These are phyloP conservation scores for Cacatua alba DNA, from an alignment of 2,113 vertebrate genomes.

Conservation along the genomic window DNA sequence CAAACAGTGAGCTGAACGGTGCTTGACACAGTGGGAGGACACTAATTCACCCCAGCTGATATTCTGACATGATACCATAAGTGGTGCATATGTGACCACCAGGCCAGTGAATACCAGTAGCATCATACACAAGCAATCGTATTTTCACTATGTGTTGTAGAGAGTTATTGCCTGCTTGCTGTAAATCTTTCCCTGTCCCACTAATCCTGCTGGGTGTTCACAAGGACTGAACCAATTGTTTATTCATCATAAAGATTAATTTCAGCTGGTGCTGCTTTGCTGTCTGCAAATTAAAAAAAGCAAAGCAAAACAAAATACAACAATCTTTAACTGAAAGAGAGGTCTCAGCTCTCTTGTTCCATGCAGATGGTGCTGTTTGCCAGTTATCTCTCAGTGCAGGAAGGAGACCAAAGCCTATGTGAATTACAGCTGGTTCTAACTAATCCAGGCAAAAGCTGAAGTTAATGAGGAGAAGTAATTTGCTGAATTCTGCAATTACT, in stretches of 20 bases:
- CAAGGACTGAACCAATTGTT: slow-evolving; percentile 7
- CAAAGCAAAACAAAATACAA: background rate
- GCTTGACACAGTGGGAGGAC: background rate
- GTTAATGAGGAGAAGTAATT: slow-evolving; percentile 35
- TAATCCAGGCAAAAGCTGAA: slow-evolving; percentile 31
- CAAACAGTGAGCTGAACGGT: background rate
- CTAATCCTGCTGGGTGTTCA: slow-evolving; percentile 41
- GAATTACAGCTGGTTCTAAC: slow-evolving; percentile 28
- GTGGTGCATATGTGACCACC: background rate
- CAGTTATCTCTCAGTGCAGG: slow-evolving; percentile 13
- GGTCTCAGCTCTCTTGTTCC: background rate
- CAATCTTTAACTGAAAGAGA: background rate
- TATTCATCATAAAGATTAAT: slow-evolving; percentile 51
- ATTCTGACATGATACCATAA: background rate
- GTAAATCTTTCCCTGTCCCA: background rate
- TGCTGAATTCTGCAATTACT: slow-evolving; percentile 6
- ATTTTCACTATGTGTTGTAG: background rate
- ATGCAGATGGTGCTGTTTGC: slow-evolving; percentile 55
- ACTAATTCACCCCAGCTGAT: slow-evolving; percentile 5
- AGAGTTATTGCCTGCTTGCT: background rate
- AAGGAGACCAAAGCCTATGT: slow-evolving; percentile 25
- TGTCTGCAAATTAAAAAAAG: background rate
- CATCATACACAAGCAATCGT: background rate
- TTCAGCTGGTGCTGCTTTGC: slow-evolving; percentile 36
- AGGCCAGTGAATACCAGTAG: background rate